A percentile compares a stretch with the other conserved stretches of the same genome.
Conservation (phyloP, 2,888 invertebrate genomes). For the Lamellibrachia satsuma region DNA sequence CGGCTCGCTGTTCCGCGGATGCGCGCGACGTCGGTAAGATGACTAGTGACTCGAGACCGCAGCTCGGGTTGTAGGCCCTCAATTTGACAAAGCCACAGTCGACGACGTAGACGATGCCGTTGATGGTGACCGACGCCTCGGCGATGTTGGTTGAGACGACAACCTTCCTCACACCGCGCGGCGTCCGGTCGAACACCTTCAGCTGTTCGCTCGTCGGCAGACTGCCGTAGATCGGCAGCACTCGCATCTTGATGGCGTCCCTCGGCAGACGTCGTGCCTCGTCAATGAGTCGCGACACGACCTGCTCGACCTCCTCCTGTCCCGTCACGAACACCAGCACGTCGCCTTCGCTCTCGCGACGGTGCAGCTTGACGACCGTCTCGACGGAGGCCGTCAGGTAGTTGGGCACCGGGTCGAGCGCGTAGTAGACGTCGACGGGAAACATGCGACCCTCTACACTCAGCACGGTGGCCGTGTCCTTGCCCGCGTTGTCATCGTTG, state of each 20-base stretch:
- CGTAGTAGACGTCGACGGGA: conserved; percentile 86
- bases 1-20: conserved; percentile 72
- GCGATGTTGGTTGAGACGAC: conserved; percentile 96
- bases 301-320: conserved; percentile 72
- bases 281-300: conserved; percentile 66
- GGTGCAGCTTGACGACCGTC: conserved; percentile 83
- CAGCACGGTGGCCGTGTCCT: conserved; percentile 78
- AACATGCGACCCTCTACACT: conserved; percentile 85
- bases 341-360: conserved; percentile 79
- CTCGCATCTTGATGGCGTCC: conserved; percentile 68
- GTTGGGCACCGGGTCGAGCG: conserved; percentile 82
- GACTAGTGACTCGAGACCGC: conserved; percentile 67
- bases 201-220: conserved; percentile 78
- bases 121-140: conserved; percentile 94
- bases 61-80: conserved; percentile 85
- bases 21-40: neutral
- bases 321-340: conserved; percentile 80
- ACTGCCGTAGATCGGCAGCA: conserved; percentile 92
- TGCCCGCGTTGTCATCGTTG: conserved; percentile 71
- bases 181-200: conserved; percentile 77
- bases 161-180: conserved; percentile 81
- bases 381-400: conserved; percentile 88
- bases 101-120: conserved; percentile 90
- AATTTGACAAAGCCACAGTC: conserved; percentile 96
- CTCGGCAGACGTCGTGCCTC: conserved; percentile 55